Percentiles rank a stretch among this genome's conserved stretches.
phyloP scores from a whole-genome alignment of 2,113 vertebrate genomes.

The Channa maculata region DNA sequence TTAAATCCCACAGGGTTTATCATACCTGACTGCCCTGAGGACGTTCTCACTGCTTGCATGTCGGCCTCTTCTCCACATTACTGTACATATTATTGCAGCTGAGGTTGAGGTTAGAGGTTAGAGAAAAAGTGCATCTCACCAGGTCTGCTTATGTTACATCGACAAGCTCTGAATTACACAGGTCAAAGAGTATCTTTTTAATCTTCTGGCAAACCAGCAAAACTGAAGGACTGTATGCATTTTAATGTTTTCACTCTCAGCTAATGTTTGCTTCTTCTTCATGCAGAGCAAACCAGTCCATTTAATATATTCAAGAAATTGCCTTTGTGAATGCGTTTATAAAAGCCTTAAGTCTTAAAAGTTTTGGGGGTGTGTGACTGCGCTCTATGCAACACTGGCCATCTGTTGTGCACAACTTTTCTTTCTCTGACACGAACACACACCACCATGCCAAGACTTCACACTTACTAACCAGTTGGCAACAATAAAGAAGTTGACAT shows the following conservation, averaged over 20 bases:
- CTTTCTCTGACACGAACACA: slow-evolving; percentile 41
- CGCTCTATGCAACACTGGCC: slow-evolving; percentile 27
- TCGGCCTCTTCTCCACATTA: slow-evolving; percentile 8
- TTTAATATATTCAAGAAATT: slow-evolving; percentile 4
- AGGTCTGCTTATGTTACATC: neutral
- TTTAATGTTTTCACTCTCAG: neutral
- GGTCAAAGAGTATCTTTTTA: slow-evolving; percentile 5
- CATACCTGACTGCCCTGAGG: slow-evolving; percentile 8
- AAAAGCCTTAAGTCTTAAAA: slow-evolving; percentile 6
- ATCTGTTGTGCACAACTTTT: slow-evolving; percentile 61
- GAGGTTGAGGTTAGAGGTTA: neutral
- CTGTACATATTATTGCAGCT: neutral
- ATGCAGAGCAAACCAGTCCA: neutral
- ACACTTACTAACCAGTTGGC: slow-evolving; percentile 51
- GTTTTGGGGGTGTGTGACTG: slow-evolving; percentile 27
- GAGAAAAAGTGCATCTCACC: neutral
- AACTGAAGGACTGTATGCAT: neutral
- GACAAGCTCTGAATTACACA: neutral
- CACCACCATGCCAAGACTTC: slow-evolving; percentile 43
- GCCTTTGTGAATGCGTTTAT: slow-evolving; percentile 1
- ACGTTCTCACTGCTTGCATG: slow-evolving; percentile 13
- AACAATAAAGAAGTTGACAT: slow-evolving; percentile 17
- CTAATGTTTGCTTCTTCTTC: neutral
- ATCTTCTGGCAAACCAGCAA: slow-evolving; percentile 7
- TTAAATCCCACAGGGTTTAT: slow-evolving; percentile 24